A percentile compares a stretch with the other conserved stretches of the same genome.
These are phyloP conservation scores for Caenorhabditis sp. DNA, from an alignment of 2,888 invertebrate species.

Conservation along the genomic window DNA sequence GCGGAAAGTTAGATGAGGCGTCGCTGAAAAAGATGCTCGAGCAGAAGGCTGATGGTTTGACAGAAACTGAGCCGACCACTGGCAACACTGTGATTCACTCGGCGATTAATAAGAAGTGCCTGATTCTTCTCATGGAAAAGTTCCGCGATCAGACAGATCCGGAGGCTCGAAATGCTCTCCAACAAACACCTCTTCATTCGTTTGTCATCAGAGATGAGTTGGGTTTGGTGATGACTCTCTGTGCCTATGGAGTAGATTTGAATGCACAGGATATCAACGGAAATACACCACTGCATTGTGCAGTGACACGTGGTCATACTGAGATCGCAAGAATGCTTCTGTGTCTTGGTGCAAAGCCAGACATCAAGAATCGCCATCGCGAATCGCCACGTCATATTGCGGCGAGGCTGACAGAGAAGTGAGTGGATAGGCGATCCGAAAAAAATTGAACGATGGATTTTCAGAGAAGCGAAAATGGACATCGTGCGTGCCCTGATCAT, in stretches of 20 bases:
- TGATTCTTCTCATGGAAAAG: constrained; percentile 66
- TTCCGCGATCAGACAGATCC: constrained; percentile 80
- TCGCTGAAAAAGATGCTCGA: constrained; percentile 65
- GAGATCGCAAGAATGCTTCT: constrained; percentile 84
- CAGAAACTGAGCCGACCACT: constrained; percentile 67
- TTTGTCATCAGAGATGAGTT: constrained; percentile 77
- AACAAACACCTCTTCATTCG: constrained; percentile 84
- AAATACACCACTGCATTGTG: constrained; percentile 84
- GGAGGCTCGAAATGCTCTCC: constrained; percentile 83
- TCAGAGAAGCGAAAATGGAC: constrained; percentile 63
- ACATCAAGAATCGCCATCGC: constrained; percentile 82
- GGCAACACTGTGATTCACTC: constrained; percentile 71
- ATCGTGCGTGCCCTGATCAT: constrained; percentile 74
- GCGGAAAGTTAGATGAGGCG: constrained; percentile 63
- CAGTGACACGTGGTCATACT: constrained; percentile 79
- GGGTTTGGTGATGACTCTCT: constrained; percentile 69
- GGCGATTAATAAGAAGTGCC: constrained; percentile 61
- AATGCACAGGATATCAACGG: constrained; percentile 83
- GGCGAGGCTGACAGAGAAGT: constrained; percentile 78
- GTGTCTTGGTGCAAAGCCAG: constrained; percentile 85
- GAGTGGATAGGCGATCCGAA: constrained; percentile 50
- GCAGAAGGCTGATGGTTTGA: constrained; percentile 62
- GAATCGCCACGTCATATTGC: constrained; percentile 84
- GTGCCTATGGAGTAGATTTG: constrained; percentile 80
- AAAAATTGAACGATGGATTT: no score